Evolutionary conservation across 1,140 invertebrate species (phyloP).

Genomic region (Drosophila watanabei): DNA sequence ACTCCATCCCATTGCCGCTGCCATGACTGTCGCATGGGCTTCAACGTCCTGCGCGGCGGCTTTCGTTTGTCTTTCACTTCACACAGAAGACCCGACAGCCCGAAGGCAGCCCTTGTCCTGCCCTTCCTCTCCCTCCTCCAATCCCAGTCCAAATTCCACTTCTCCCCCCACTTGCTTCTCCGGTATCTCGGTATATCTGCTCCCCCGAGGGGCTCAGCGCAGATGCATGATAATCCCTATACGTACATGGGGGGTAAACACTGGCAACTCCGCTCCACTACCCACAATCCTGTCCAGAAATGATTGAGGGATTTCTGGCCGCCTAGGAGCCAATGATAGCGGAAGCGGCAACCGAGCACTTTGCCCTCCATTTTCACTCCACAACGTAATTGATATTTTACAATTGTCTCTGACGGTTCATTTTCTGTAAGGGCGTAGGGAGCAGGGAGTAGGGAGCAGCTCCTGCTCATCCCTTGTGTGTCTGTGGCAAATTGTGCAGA

Average conservation of each 20-base stretch:
- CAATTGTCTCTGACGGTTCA: conserved; percentile 64
- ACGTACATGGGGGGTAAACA: conserved; percentile 38
- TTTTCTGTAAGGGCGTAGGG: neutral
- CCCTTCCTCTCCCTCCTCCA: neutral
- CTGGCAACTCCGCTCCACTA: conserved; percentile 22
- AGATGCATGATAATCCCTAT: conserved; percentile 63
- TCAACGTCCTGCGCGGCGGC: conserved; percentile 52
- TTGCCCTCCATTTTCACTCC: conserved; percentile 65
- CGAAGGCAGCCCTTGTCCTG: conserved; percentile 20
- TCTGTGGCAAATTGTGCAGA: conserved; percentile 74
- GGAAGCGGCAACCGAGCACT: conserved; percentile 60
- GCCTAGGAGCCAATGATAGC: conserved; percentile 53
- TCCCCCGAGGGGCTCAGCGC: conserved; percentile 36
- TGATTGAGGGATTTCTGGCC: conserved; percentile 76
- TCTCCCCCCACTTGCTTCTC: neutral
- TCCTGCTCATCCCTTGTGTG: neutral
- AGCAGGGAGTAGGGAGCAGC: neutral
- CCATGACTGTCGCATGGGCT: conserved; percentile 55
- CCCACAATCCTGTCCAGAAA: conserved; percentile 63
- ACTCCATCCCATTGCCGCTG: conserved; percentile 29
- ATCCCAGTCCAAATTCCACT: neutral
- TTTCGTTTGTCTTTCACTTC: conserved; percentile 66
- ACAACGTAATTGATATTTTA: conserved; percentile 80
- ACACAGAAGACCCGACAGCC: conserved; percentile 40
- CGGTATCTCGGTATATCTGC: conserved; percentile 30